phyloP scores from a whole-genome alignment of 2,888 invertebrate genomes.

The Thysanoteuthis rhombus region DNA sequence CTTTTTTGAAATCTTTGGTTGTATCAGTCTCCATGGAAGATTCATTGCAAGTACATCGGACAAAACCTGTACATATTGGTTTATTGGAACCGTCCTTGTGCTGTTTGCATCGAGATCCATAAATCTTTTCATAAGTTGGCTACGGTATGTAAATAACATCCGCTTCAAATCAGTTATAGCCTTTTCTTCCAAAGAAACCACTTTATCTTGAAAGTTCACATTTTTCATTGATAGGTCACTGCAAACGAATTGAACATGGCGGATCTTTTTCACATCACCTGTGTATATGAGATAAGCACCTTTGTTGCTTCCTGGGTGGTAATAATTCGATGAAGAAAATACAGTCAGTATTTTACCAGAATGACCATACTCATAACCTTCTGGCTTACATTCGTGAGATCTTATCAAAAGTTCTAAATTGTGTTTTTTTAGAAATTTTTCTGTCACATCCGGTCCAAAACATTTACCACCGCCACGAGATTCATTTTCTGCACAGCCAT shows the following conservation, averaged over 20 bases:
- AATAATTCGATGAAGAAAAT: conserved; percentile 97
- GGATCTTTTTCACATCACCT: conserved; percentile 72
- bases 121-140: not conserved
- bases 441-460: conserved; percentile 90
- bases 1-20: conserved; percentile 79
- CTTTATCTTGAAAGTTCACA: conserved; percentile 45
- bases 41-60: conserved; percentile 81
- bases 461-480: conserved; percentile 91
- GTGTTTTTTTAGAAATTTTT: conserved; percentile 80
- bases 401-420: conserved; percentile 82
- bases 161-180: not conserved
- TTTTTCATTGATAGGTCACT: conserved; percentile 50
- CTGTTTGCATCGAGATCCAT: not conserved
- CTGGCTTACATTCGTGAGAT: conserved; percentile 92
- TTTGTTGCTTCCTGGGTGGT: conserved; percentile 91
- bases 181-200: not conserved
- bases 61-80: conserved; percentile 87
- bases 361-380: conserved; percentile 90
- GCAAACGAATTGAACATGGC: conserved; percentile 84
- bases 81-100: conserved; percentile 79
- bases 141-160: not conserved
- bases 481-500: conserved; percentile 69
- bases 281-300: conserved; percentile 85
- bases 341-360: conserved; percentile 89
- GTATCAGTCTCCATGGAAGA: conserved; percentile 88